Base-by-base conservation (phyloP, 2,113 vertebrate genomes). In the Cyprinodon variegatus region DNA sequence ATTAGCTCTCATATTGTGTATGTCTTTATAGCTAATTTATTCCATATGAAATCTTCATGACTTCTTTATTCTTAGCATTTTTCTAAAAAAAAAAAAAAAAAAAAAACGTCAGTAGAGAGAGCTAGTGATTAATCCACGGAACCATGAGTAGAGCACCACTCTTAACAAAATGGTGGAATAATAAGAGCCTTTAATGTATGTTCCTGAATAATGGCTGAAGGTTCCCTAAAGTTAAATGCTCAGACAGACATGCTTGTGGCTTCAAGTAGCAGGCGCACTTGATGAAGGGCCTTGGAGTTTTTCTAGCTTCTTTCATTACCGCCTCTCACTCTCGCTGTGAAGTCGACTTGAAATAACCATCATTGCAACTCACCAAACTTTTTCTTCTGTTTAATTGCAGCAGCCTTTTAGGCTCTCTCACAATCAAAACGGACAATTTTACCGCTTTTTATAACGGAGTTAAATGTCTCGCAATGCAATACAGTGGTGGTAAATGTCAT, bases 401-500 rank as follows among this genome's bases (percentile, higher is more conserved):
- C 81, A 81, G 79, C 81, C 85, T 90, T 90, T 90, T 82, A 88
- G 79, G 43, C 77, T 70, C 61, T 40, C 78, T 74, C 69, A 77
- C 83, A 83, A 87, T 91, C 83, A 82, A 82, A 43, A 50, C 11
- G 43, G 72, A 61, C 77, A 76, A 70, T 83, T 88, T 83, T 72
- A 63, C 88, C 72, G 85, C 81, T 87, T 87, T 89, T 89, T 74
- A 86, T 77, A 73, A 72, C 76, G 78, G 83, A 84, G 45, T 82
- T 82, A 82, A 89, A 86, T 38, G 85, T 70, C 75, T 73, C 81
- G 64, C 86, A 50, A 38, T 75, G 82, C 88, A 85, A 77, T 57
- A 84, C 77, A 69, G 75, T 82, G 80, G 67, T 79, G 72, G 84
- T 90, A 87, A 93, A 89, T 90, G 88, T 78, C 89, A 76, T 75